Conservation (phyloP, 2,113 vertebrate genomes). For the Rutilus rutilus region DNA sequence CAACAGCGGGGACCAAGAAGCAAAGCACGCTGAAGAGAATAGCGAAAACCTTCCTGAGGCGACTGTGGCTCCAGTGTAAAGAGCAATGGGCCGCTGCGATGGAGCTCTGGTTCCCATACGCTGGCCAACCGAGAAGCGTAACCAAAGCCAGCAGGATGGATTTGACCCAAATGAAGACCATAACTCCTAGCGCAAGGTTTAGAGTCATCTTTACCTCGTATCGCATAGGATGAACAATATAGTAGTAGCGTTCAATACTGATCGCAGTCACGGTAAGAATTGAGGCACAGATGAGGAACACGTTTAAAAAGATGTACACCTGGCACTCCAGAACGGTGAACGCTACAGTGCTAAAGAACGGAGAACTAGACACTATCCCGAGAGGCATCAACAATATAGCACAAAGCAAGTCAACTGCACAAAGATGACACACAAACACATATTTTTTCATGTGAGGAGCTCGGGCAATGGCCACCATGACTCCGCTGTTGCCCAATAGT, state of each 20-base stretch:
- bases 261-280: conserved; percentile 90
- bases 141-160: conserved; percentile 78
- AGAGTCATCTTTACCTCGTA: conserved; percentile 89
- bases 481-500: conserved; percentile 83
- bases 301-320: conserved; percentile 84
- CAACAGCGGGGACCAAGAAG: conserved; percentile 83
- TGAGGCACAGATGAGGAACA: conserved; percentile 86
- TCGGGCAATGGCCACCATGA: conserved; percentile 85
- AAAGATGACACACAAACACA: conserved; percentile 89
- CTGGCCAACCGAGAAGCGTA: conserved; percentile 79
- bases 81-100: conserved; percentile 80
- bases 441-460: conserved; percentile 87
- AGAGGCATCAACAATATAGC: conserved; percentile 91
- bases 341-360: conserved; percentile 79
- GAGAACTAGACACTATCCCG: conserved; percentile 84
- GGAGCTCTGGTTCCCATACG: conserved; percentile 69
- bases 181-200: conserved; percentile 76
- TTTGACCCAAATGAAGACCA: conserved; percentile 84
- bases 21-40: conserved; percentile 82
- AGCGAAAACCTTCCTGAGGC: conserved; percentile 78
- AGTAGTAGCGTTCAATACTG: conserved; percentile 91
- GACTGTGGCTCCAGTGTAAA: conserved; percentile 80
- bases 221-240: conserved; percentile 90
- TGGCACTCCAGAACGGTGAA: conserved; percentile 85
- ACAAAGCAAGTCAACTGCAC: conserved; percentile 87